These are phyloP conservation scores for Xiphophorus hellerii DNA, from an alignment of 2,113 vertebrate genomes.

Conservation along the genomic window DNA sequence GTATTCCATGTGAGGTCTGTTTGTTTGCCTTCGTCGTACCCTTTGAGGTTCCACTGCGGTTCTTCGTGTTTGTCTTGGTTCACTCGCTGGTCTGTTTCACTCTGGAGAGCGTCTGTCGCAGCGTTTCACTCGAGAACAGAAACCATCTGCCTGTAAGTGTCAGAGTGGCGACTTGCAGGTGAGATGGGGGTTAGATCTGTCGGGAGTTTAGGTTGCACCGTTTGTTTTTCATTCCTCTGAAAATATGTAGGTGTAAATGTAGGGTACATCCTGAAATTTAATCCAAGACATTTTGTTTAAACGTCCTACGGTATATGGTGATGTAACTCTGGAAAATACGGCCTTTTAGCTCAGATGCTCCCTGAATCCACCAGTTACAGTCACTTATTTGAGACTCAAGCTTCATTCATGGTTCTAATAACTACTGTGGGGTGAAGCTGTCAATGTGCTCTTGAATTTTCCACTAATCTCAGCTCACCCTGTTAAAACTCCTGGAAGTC, in stretches of 20 bases:
- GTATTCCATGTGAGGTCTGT: constrained; percentile 58
- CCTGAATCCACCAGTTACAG: neutral
- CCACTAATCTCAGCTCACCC: neutral
- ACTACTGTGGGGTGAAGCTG: neutral
- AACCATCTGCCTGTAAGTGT: neutral
- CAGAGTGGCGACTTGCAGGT: constrained; percentile 1
- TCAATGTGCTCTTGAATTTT: neutral
- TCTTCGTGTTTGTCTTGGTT: constrained; percentile 50
- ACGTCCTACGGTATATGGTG: neutral
- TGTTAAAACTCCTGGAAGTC: neutral
- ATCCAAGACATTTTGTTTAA: constrained; percentile 4
- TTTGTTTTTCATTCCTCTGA: neutral
- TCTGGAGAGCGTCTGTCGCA: constrained; percentile 12
- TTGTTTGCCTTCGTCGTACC: constrained; percentile 69
- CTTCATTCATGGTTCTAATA: neutral
- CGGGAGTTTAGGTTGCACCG: neutral
- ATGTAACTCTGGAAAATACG: neutral
- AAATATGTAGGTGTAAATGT: constrained; percentile 3
- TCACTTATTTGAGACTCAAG: neutral
- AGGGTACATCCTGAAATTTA: neutral
- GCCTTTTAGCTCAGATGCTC: neutral
- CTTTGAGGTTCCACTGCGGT: constrained; percentile 42
- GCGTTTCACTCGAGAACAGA: neutral
- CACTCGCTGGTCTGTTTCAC: constrained; percentile 32
- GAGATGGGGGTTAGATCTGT: neutral